Conservation (phyloP, 2,888 invertebrate species). For the Pardosa pseudoannulata region DNA sequence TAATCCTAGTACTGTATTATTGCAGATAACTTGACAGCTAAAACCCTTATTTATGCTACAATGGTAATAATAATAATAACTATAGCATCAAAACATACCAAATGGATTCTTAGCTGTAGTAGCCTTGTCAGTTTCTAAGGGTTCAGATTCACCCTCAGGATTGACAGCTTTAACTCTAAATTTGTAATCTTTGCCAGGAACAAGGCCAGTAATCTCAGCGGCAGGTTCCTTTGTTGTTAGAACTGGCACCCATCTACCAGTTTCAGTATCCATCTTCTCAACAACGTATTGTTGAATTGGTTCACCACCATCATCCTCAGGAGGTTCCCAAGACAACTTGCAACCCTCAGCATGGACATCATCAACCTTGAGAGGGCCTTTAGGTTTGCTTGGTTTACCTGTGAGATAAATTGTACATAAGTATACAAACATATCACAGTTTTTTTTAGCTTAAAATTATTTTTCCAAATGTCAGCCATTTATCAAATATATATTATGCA, state of each 20-base stretch:
- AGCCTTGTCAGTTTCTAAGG: slow-evolving; percentile 90
- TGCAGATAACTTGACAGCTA: too few relatives aligned
- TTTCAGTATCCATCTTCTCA: slow-evolving; percentile 96
- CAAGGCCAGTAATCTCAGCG: slow-evolving; percentile 91
- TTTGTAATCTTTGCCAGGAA: slow-evolving; percentile 97
- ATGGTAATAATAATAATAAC: too few relatives aligned
- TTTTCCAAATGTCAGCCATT: too few relatives aligned
- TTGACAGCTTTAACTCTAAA: slow-evolving; percentile 99
- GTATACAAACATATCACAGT: too few relatives aligned
- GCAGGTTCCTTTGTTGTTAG: slow-evolving; percentile 87
- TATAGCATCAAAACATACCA: too few relatives aligned
- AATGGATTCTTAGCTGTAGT: slow-evolving; percentile 99
- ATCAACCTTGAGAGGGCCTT: slow-evolving; percentile 93
- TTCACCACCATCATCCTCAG: slow-evolving; percentile 97
- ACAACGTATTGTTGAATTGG: slow-evolving; percentile 96
- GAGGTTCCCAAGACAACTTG: slow-evolving; percentile 95
- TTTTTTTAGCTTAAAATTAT: too few relatives aligned
- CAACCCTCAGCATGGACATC: slow-evolving; percentile 95
- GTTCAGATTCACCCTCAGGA: slow-evolving; percentile 96
- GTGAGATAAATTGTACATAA: too few relatives aligned
- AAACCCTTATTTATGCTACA: too few relatives aligned
- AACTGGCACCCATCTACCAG: slow-evolving; percentile 95
- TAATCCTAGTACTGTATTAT: too few relatives aligned
- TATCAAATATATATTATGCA: too few relatives aligned
- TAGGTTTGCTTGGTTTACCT: slow-evolving; percentile 94